Evolutionary conservation across 2,797 vertebrate species (phyloP).

Genomic region (Danio jaintianensis): DNA sequence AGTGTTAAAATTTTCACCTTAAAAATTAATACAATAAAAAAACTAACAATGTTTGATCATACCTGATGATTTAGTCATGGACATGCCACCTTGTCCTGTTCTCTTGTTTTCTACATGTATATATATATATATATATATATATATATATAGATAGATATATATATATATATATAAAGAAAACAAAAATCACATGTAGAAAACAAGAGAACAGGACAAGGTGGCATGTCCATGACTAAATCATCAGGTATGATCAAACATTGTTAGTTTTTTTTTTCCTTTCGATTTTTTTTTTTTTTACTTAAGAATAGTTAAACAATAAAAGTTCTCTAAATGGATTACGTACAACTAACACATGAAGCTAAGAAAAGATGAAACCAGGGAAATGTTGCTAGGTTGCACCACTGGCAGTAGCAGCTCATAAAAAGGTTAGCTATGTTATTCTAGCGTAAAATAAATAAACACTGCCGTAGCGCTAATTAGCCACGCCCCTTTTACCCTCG

Average conservation of each 20-base stretch:
- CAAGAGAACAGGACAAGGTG: slow-evolving; percentile 59
- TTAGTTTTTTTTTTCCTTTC: slow-evolving; percentile 57
- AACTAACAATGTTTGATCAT: slow-evolving; percentile 62
- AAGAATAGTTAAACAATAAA: slow-evolving; percentile 65
- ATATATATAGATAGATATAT: too few species aligned
- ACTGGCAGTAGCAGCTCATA: slow-evolving; percentile 76
- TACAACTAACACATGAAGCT: slow-evolving; percentile 66
- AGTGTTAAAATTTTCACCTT: slow-evolving; percentile 53
- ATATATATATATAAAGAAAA: slow-evolving; percentile 64
- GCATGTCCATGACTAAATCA: slow-evolving; percentile 70
- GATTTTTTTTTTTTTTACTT: slow-evolving; percentile 46
- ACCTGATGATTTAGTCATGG: slow-evolving; percentile 70
- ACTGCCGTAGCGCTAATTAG: slow-evolving; percentile 79
- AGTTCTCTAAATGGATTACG: slow-evolving; percentile 64
- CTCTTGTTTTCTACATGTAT: slow-evolving; percentile 58
- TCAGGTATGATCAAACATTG: slow-evolving; percentile 66
- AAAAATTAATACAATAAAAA: slow-evolving; percentile 64
- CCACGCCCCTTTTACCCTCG: slow-evolving; percentile 68
- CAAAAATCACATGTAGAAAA: slow-evolving; percentile 57
- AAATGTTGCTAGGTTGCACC: slow-evolving; percentile 60
- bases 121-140: too few species aligned
- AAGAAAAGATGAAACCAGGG: slow-evolving; percentile 59
- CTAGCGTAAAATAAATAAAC: slow-evolving; percentile 93
- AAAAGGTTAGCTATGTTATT: slow-evolving; percentile 75
- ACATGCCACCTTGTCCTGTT: slow-evolving; percentile 62